These are phyloP conservation scores for Pinctada fucata DNA, from an alignment of 2,888 invertebrate species.

Conservation along the genomic window DNA sequence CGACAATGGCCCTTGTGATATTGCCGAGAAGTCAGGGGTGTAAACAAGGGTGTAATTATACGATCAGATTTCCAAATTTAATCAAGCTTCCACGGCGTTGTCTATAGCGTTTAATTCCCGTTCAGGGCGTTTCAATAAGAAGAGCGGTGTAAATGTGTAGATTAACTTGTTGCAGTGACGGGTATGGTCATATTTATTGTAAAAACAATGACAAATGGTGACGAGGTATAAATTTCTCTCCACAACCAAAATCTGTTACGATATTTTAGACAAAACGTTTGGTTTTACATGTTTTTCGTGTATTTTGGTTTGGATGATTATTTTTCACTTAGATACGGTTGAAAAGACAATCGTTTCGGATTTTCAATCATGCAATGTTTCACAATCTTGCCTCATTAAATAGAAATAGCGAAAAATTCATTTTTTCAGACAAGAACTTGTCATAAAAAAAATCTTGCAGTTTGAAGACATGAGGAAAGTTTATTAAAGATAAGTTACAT, in stretches of 20 bases:
- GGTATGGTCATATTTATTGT: conserved; percentile 30
- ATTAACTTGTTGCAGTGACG: conserved; percentile 39
- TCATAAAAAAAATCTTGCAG: no score
- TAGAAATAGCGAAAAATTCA: no score
- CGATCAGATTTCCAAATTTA: conserved; percentile 62
- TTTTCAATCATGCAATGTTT: no score
- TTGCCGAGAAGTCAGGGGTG: conserved; percentile 15
- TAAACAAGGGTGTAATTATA: conserved; percentile 49
- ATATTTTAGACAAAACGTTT: neutral
- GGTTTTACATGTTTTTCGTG: no score
- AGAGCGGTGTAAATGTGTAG: conserved; percentile 22
- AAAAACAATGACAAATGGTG: conserved; percentile 32
- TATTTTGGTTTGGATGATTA: no score
- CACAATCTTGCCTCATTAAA: no score
- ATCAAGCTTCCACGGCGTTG: conserved; percentile 52
- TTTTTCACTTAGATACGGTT: no score
- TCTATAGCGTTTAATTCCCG: conserved; percentile 34
- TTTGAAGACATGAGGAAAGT: no score
- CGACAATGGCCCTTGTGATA: no score
- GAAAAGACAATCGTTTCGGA: no score
- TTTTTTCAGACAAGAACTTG: no score
- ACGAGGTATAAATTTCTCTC: conserved; percentile 16
- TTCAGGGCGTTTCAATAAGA: conserved; percentile 26
- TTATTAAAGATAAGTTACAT: no score
- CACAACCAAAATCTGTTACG: conserved; percentile 7